Evolutionary conservation across 2,888 invertebrate species (phyloP), one percentile per base, ranked within the genome.

Genomic region (Patella caerulea): DNA sequence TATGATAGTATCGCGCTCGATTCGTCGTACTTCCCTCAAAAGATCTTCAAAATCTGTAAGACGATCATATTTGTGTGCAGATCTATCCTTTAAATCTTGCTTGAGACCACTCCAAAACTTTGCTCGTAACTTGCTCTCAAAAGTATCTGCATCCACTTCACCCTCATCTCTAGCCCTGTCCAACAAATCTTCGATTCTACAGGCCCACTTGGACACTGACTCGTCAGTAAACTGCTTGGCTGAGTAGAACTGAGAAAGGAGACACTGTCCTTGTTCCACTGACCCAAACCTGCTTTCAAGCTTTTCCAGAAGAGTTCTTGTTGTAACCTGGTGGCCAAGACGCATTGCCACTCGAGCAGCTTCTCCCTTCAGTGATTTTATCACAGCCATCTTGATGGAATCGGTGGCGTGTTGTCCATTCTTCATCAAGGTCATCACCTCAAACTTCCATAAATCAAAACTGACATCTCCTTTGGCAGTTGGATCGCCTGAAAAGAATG

Each of bases 11-110:
- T 56, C 56, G 17, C 56, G 56, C 56, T 56, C 7, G 56, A 56
- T 56, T 56, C 56, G 56, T 15, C 56, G 56, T 17, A 56, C 56
- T 56, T 56, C 7, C 56, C 56, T 56, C 56, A 56, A 56, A 17
- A 56, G 56, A 56, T 56, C 56, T 56, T 56, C 56, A 56, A 56
- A 56, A 56, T 56, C 56, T 56, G 56, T 56, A 14, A 56, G 56
- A 56, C 56, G 56, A 17, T 56, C 56, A 17, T 56, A 56, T 56
- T 56, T 56, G 56, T 56, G 56, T 56, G 56, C 56, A 56, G 56
- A 56, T 56, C 56, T 14, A 56, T 56, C 56, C 55, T 55, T 55
- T 15, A 55, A 55, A 55, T 55, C 55, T 55, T 55, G 55, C 12
- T 55, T 55, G 11, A 55, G 55, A 15, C 55, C 56, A 56, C 56